Evolutionary conservation across 2,888 invertebrate genomes (phyloP).

Genomic region (Protula sp.): DNA sequence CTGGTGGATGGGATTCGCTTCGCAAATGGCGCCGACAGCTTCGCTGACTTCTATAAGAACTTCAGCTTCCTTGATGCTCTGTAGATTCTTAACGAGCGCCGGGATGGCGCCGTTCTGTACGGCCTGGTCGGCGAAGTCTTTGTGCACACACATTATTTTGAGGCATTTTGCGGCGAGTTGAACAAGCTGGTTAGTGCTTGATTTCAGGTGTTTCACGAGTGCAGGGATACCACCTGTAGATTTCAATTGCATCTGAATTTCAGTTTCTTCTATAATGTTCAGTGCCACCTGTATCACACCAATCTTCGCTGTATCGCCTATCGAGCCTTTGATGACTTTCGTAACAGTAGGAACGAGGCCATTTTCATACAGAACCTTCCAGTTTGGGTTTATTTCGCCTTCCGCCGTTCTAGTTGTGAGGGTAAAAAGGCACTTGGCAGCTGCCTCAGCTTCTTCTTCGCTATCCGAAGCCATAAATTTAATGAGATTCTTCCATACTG

Average conservation of each 20-base stretch:
- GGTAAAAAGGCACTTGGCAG: slow-evolving; percentile 27
- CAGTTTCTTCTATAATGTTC: slow-evolving; percentile 35
- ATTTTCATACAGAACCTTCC: slow-evolving; percentile 36
- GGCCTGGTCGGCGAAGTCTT: slow-evolving; percentile 36
- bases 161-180: slow-evolving; percentile 39
- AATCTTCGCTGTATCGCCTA: slow-evolving; percentile 38
- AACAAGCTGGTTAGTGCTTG: slow-evolving; percentile 28
- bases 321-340: slow-evolving; percentile 32
- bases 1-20: slow-evolving; percentile 31
- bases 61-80: slow-evolving; percentile 34
- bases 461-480: slow-evolving; percentile 34
- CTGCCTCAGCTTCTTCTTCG: neutral
- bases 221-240: slow-evolving; percentile 33
- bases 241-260: slow-evolving; percentile 39
- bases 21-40: slow-evolving; percentile 39
- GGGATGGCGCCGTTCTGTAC: slow-evolving; percentile 40
- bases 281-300: slow-evolving; percentile 38
- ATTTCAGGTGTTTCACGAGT: slow-evolving; percentile 38
- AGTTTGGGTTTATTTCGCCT: slow-evolving; percentile 24
- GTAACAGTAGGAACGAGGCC: slow-evolving; percentile 37
- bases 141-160: slow-evolving; percentile 32
- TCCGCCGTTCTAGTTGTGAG: slow-evolving; percentile 26
- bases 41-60: slow-evolving; percentile 39
- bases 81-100: slow-evolving; percentile 33
- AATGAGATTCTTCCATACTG: slow-evolving; percentile 46